These are phyloP conservation scores for Charanyca ferruginea DNA, from an alignment of 2,888 invertebrate species.

Conservation along the genomic window DNA sequence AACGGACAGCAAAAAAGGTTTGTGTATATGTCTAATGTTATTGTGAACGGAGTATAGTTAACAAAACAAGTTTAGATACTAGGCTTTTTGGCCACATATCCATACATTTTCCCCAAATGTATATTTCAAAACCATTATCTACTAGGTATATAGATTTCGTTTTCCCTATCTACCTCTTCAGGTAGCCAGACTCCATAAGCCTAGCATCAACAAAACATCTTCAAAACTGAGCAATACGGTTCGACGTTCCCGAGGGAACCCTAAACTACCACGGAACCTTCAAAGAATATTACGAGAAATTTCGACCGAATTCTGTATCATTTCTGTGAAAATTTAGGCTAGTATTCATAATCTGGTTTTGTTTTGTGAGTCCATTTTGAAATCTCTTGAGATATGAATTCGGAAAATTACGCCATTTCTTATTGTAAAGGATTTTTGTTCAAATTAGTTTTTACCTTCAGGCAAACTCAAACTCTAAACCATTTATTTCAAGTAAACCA, in stretches of 20 bases:
- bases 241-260: slow-evolving; percentile 24
- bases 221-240: slow-evolving; percentile 27
- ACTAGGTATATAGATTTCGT: not conserved
- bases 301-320: slow-evolving; percentile 30
- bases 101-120: not conserved
- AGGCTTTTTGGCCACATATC: not conserved
- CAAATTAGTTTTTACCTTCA: too few relatives aligned
- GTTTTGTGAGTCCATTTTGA: slow-evolving; percentile 4
- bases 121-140: not conserved
- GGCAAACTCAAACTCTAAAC: too few relatives aligned
- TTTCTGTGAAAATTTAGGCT: slow-evolving; percentile 27
- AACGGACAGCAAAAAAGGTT: too few relatives aligned
- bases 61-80: not conserved
- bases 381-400: slow-evolving; percentile 5
- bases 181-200: not conserved
- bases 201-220: slow-evolving; percentile 15
- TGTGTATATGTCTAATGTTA: too few relatives aligned
- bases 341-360: slow-evolving; percentile 35
- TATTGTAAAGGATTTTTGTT: not conserved
- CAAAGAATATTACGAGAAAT: slow-evolving; percentile 43
- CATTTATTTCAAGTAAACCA: too few relatives aligned
- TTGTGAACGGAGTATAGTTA: too few relatives aligned
- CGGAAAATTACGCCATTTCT: not conserved
- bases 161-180: not conserved
- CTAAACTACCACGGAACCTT: slow-evolving; percentile 36